Conservation (phyloP, 37 sponge, comb jelly and placozoan genomes). For the Oopsacas minuta region DNA sequence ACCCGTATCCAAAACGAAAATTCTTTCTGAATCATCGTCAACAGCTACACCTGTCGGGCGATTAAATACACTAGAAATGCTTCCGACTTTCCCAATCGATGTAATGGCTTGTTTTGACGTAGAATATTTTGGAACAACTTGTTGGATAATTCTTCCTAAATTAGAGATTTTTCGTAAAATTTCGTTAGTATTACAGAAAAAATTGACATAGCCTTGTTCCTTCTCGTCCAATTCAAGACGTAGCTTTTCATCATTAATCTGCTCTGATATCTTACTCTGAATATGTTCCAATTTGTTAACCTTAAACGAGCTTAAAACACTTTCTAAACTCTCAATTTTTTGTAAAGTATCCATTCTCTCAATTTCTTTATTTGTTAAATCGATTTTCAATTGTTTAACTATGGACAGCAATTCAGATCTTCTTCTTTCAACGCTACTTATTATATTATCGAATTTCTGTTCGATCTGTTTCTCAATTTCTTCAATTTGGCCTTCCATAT, state of each 20-base stretch:
- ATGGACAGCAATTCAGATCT: background rate
- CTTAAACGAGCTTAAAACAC: background rate
- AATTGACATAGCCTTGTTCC: background rate
- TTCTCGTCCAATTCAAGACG: background rate
- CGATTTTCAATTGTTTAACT: background rate
- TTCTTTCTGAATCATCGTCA: background rate
- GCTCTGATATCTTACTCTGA: background rate
- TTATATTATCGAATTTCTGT: background rate
- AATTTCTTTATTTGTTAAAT: background rate
- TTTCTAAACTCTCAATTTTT: background rate
- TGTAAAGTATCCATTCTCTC: background rate
- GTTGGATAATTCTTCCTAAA: background rate
- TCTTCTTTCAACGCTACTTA: background rate
- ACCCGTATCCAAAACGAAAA: conserved; percentile 1
- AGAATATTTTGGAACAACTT: background rate
- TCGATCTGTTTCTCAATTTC: background rate
- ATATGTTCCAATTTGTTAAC: background rate
- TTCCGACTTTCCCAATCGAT: background rate
- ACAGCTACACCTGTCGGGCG: background rate
- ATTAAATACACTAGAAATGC: background rate
- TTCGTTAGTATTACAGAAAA: background rate
- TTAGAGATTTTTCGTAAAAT: background rate
- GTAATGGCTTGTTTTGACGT: background rate
- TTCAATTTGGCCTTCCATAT: background rate
- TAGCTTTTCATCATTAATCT: background rate